Evolutionary conservation across 1,140 invertebrate genomes (phyloP).

Genomic region (Drosophila elegans): DNA sequence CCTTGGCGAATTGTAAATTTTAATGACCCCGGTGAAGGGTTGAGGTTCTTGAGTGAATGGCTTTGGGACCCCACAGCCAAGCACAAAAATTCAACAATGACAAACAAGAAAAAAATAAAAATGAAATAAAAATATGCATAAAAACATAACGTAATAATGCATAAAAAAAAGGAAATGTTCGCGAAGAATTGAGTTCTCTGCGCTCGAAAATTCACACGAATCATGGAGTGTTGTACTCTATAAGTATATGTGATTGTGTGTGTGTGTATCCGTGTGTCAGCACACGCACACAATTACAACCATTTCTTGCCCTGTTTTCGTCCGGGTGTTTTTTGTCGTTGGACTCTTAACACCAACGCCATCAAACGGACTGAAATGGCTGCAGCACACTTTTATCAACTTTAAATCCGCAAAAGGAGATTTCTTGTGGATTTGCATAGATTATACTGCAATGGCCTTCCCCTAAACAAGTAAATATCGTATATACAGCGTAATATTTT

Average conservation of each 20-base stretch:
- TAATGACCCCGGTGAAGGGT: conserved; percentile 55
- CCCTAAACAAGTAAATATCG: conserved; percentile 19
- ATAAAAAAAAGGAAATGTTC: conserved; percentile 53
- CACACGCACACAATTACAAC: not conserved
- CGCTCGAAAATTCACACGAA: conserved; percentile 48
- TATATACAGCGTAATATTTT: conserved; percentile 31
- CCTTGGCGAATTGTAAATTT: conserved; percentile 53
- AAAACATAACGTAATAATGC: conserved; percentile 35
- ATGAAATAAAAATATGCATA: conserved; percentile 45
- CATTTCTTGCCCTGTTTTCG: conserved; percentile 22
- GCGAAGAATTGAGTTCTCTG: conserved; percentile 45
- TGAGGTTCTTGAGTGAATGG: conserved; percentile 7
- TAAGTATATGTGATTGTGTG: not conserved
- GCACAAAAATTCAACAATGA: conserved; percentile 56
- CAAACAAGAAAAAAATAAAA: conserved; percentile 45
- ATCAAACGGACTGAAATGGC: conserved; percentile 21
- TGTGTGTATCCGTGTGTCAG: conserved; percentile 2
- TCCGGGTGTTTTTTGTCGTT: conserved; percentile 5
- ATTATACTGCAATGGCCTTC: conserved; percentile 66
- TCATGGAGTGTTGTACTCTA: conserved; percentile 4
- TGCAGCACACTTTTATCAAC: conserved; percentile 63
- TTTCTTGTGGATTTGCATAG: conserved; percentile 77
- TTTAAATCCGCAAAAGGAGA: conserved; percentile 79
- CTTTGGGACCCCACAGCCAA: not conserved
- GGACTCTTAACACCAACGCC: conserved; percentile 6